Evolutionary conservation across 1,140 invertebrate genomes (phyloP), one percentile per base, ranked within the genome.

Genomic region (Melipona quadrifasciata): DNA sequence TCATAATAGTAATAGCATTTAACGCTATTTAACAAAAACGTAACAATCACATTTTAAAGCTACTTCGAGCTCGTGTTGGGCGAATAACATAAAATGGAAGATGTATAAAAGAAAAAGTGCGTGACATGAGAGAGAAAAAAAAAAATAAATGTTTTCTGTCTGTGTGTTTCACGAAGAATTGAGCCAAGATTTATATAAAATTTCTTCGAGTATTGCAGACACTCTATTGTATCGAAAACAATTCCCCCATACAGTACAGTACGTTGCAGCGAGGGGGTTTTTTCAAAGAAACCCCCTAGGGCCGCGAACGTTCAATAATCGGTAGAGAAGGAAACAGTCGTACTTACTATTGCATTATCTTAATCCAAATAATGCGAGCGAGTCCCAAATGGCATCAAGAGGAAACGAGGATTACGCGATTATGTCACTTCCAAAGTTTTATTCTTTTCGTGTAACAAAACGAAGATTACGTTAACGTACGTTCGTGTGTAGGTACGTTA

Each of bases 351-450:
- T 84, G 77, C 83, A 80, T 84, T 84, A 83, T 82, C 87, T 88
- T 88, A 89, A 89, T 88, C 87, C 87, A 85, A 88, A 85, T 80
- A 88, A 89, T 65, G 82, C 81, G 87, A 68, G 81, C 47, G 86
- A 61, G 58, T 58, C 64, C 31, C 73, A 51, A 87, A 78, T 70
- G 84, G 76, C 76, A 76, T 80, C 78, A 57, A 70, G n/a, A 47
- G 53, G 51, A 31, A 31, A 65, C 53, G 74, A 55, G 67, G 58
- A 39, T 47, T 68, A 70, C 34, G 78, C 27, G 74, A 11, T 67
- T 39, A 55, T 64, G 55, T 74, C 78, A 77, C 85, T 78, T 88
- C 73, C 53, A 31, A 17, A 53, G 24, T 47, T 79, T 80, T 80
- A 78, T 84, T 58, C 57, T n/a, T 72, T 51, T 21, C 68, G 27